phyloP scores from a whole-genome alignment of 2,797 vertebrate species.

The Oryzias dopingdopingensis region DNA sequence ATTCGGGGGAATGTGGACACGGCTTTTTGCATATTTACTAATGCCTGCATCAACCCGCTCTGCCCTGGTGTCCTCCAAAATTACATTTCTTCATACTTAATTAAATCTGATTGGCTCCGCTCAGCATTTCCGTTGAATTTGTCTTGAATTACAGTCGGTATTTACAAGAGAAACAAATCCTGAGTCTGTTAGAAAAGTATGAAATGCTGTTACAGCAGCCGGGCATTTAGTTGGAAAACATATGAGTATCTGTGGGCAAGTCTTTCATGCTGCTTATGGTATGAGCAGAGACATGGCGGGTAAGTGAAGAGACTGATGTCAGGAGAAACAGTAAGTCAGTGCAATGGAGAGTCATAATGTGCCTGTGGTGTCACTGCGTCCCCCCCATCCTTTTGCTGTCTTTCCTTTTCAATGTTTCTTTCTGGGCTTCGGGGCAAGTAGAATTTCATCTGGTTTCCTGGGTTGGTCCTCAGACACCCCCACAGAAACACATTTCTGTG shows the following conservation, averaged over 20 bases:
- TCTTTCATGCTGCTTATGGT: slow-evolving; percentile 50
- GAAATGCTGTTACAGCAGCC: slow-evolving; percentile 74
- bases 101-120: slow-evolving; percentile 76
- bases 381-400: background rate
- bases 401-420: slow-evolving; percentile 33
- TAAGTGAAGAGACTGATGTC: slow-evolving; percentile 54
- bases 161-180: slow-evolving; percentile 57
- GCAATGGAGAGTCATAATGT: slow-evolving; percentile 58
- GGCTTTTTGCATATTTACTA: slow-evolving; percentile 73
- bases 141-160: slow-evolving; percentile 68
- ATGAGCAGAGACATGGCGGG: slow-evolving; percentile 49
- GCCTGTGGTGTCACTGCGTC: slow-evolving; percentile 55
- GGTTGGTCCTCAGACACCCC: slow-evolving; percentile 66
- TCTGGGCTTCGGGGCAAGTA: slow-evolving; percentile 61
- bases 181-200: slow-evolving; percentile 66
- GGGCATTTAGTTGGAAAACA: slow-evolving; percentile 68
- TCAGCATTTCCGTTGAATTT: slow-evolving; percentile 66
- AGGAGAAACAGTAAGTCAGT: slow-evolving; percentile 51
- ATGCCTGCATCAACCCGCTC: slow-evolving; percentile 66
- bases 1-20: slow-evolving; percentile 62
- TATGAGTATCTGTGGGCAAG: slow-evolving; percentile 57
- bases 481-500: slow-evolving; percentile 67
- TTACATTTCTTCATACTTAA: slow-evolving; percentile 78
- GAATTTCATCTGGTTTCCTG: slow-evolving; percentile 72
- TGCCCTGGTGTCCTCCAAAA: slow-evolving; percentile 74